These are phyloP conservation scores for Coremacera marginata DNA, from an alignment of 2,888 invertebrate species.

Conservation along the genomic window DNA sequence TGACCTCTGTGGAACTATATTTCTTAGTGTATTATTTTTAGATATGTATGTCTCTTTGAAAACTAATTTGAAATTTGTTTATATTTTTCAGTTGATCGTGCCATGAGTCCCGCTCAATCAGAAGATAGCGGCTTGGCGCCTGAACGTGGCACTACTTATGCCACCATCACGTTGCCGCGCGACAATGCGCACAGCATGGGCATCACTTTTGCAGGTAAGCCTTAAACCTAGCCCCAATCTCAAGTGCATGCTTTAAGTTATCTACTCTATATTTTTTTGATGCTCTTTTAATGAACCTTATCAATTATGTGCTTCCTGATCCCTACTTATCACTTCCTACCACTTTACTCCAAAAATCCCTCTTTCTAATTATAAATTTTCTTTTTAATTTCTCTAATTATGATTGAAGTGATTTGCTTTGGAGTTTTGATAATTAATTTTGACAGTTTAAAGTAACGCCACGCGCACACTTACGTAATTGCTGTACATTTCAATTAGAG, in stretches of 20 bases:
- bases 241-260: not conserved
- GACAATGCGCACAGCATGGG: slow-evolving; percentile 67
- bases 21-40: not conserved
- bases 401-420: slow-evolving; percentile 32
- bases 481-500: slow-evolving; percentile 7
- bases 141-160: slow-evolving; percentile 69
- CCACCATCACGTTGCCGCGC: slow-evolving; percentile 68
- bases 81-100: slow-evolving; percentile 65
- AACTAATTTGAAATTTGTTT: slow-evolving; percentile 29
- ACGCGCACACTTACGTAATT: slow-evolving; percentile 11
- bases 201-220: slow-evolving; percentile 68
- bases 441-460: slow-evolving; percentile 29
- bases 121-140: slow-evolving; percentile 69
- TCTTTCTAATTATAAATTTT: not conserved
- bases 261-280: not conserved
- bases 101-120: slow-evolving; percentile 70
- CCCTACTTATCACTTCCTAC: not conserved
- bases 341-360: not conserved
- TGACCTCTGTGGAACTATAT: too few species aligned
- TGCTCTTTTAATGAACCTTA: slow-evolving; percentile 9
- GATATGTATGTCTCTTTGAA: slow-evolving; percentile 8
- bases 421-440: not conserved
- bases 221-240: too few species aligned
- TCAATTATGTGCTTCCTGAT: not conserved
- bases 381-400: slow-evolving; percentile 16